A percentile compares a stretch with the other conserved stretches of the same genome.
phyloP scores from a whole-genome alignment of 1,140 invertebrate species.

The Lamellibrachia luymesi region DNA sequence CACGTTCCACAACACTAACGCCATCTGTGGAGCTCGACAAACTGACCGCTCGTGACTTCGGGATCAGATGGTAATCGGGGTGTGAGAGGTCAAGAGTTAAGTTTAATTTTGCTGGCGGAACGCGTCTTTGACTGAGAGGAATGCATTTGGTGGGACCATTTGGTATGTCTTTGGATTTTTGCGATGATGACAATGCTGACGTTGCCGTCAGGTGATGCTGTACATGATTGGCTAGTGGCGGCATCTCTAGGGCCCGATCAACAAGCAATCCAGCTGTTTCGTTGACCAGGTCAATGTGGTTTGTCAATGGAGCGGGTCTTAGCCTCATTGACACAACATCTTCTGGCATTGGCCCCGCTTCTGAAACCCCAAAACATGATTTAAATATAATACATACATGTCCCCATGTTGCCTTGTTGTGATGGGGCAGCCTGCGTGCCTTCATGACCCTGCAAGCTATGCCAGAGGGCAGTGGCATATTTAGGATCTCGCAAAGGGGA shows the following conservation, averaged over 20 bases:
- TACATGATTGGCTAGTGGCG: not conserved
- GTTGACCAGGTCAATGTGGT: not conserved
- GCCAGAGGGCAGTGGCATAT: no score
- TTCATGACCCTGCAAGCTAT: no score
- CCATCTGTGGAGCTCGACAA: constrained; percentile 4
- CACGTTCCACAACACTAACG: constrained; percentile 13
- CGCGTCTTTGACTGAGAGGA: constrained; percentile 27
- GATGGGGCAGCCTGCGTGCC: no score
- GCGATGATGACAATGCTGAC: not conserved
- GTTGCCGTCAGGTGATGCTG: not conserved
- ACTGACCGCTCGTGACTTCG: constrained; percentile 3
- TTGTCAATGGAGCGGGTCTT: not conserved
- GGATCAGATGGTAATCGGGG: not conserved
- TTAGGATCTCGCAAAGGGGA: no score
- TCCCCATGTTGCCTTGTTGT: no score
- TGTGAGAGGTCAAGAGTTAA: constrained; percentile 28
- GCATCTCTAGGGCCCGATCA: not conserved
- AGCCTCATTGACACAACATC: not conserved
- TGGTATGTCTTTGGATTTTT: not conserved
- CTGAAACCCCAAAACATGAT: not conserved
- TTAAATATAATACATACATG: no score
- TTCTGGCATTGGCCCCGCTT: not conserved
- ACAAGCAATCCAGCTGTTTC: not conserved
- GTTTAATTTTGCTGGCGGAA: constrained; percentile 18
- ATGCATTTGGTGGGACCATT: constrained; percentile 19